Conservation (phyloP, 2,888 invertebrate genomes). For the Synanthedon formicaeformis region DNA sequence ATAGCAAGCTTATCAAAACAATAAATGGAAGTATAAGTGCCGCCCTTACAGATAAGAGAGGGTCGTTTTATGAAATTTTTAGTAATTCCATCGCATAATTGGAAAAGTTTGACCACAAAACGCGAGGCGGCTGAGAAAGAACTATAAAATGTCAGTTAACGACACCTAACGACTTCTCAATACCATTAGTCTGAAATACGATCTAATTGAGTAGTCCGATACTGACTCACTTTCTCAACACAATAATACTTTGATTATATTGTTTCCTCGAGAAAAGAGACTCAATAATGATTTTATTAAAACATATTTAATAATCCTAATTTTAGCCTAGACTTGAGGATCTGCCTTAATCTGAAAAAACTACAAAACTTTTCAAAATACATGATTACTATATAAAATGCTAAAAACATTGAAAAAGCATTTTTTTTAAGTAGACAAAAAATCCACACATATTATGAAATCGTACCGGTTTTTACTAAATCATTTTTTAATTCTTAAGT, state of each 20-base stretch:
- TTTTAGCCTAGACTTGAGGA: no score
- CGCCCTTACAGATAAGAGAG: slow-evolving; percentile 13
- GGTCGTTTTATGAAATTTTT: slow-evolving; percentile 36
- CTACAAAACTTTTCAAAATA: no score
- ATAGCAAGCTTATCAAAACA: not conserved
- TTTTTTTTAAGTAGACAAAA: no score
- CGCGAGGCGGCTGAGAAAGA: slow-evolving; percentile 29
- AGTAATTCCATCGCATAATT: slow-evolving; percentile 42
- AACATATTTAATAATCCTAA: not conserved
- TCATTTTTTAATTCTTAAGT: no score
- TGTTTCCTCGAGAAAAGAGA: not conserved
- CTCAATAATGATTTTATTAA: not conserved
- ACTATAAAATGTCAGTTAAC: slow-evolving; percentile 54
- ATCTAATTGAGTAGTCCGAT: slow-evolving; percentile 10
- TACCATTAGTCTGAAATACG: slow-evolving; percentile 45
- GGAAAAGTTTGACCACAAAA: slow-evolving; percentile 40
- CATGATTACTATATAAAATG: no score
- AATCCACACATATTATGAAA: no score
- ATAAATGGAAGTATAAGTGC: not conserved
- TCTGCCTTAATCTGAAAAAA: no score
- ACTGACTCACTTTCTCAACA: not conserved
- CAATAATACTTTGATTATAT: slow-evolving; percentile 2
- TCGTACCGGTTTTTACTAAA: no score
- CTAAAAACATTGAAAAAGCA: no score
- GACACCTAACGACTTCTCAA: slow-evolving; percentile 39